phyloP scores from a whole-genome alignment of 2,797 vertebrate genomes.

The Notoglanidium macrostoma region DNA sequence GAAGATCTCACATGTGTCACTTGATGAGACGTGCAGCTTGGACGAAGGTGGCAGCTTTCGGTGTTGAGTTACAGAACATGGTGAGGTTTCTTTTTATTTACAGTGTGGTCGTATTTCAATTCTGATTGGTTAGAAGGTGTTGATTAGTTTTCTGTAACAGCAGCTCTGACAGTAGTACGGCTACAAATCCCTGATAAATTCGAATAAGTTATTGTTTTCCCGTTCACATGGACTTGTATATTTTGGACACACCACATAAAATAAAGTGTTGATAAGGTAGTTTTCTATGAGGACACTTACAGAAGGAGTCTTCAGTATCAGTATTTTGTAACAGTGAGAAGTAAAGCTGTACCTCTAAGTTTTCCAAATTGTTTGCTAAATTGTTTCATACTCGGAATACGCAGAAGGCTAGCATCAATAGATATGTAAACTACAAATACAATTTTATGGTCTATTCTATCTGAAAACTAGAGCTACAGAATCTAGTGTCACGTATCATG shows the following conservation, averaged over 20 bases:
- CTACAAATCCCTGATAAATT: background rate
- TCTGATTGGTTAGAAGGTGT: background rate
- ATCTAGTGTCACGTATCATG: background rate
- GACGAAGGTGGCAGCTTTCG: constrained; percentile 50
- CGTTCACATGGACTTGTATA: background rate
- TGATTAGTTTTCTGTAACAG: background rate
- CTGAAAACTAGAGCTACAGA: background rate
- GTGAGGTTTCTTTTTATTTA: background rate
- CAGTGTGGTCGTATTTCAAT: background rate
- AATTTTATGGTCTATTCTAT: background rate
- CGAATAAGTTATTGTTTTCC: background rate
- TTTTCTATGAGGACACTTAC: background rate
- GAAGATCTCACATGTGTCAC: constrained; percentile 75
- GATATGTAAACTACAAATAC: background rate
- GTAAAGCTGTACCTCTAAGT: background rate
- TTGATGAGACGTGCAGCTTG: constrained; percentile 63
- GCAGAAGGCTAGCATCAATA: background rate
- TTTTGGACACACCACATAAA: background rate
- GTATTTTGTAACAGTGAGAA: background rate
- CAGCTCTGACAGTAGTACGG: background rate
- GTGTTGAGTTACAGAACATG: constrained; percentile 52
- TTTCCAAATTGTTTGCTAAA: background rate
- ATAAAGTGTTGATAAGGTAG: background rate
- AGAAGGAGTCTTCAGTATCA: background rate
- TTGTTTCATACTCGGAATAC: background rate